phyloP scores from a whole-genome alignment of 2,888 invertebrate genomes.

The Trachelus iudaicus region DNA sequence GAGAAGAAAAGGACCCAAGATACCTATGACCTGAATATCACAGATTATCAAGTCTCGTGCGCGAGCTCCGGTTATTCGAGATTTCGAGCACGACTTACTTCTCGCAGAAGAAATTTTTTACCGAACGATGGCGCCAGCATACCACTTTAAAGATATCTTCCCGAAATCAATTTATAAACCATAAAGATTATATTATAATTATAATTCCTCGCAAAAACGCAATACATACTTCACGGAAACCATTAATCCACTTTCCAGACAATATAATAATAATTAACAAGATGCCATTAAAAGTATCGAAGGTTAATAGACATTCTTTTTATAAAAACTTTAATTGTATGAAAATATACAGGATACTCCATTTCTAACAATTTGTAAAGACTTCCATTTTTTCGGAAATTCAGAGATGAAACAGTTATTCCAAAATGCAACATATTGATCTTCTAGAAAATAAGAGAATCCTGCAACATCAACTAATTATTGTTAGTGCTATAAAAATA shows the following conservation, averaged over 20 bases:
- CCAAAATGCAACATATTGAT: background rate
- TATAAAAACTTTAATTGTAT: background rate
- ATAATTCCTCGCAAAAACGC: background rate
- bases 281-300: background rate
- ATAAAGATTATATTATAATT: background rate
- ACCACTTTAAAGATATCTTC: background rate
- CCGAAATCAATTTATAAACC: background rate
- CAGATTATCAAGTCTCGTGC: conserved; percentile 31
- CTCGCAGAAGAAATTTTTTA: background rate
- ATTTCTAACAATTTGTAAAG: background rate
- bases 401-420: background rate
- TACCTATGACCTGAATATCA: conserved; percentile 17
- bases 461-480: background rate
- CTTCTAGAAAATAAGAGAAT: background rate
- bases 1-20: conserved; percentile 18
- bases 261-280: background rate
- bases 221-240: background rate
- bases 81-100: conserved; percentile 9
- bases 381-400: background rate
- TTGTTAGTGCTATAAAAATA: background rate
- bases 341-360: background rate
- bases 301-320: background rate
- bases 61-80: conserved; percentile 11
- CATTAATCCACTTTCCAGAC: background rate
- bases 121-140: background rate